These are phyloP conservation scores for Xyrichtys novacula DNA, from an alignment of 2,797 vertebrate species.

Conservation along the genomic window DNA sequence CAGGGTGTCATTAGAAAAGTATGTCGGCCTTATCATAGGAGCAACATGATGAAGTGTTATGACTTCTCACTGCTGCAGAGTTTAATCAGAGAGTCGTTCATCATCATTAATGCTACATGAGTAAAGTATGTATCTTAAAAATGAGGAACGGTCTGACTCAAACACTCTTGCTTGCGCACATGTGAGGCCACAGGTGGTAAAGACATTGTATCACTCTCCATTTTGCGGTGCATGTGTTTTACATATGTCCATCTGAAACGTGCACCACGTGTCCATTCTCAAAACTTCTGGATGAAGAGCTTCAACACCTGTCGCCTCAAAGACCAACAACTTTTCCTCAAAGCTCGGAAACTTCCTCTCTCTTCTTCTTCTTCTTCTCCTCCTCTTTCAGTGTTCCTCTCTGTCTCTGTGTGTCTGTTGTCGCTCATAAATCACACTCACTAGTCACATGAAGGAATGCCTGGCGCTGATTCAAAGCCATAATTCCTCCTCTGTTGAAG, in stretches of 20 bases:
- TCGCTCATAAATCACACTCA: constrained; percentile 72
- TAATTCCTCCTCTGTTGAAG: constrained; percentile 54
- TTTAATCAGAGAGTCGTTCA: constrained; percentile 33
- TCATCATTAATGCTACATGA: constrained; percentile 45
- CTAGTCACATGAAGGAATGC: constrained; percentile 70
- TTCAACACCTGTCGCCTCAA: constrained; percentile 67
- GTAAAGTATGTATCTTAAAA: constrained; percentile 5
- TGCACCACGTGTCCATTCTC: constrained; percentile 23
- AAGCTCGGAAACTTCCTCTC: constrained; percentile 53
- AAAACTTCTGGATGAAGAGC: constrained; percentile 38
- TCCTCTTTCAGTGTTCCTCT: constrained; percentile 3
- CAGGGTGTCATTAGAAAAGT: constrained; percentile 29
- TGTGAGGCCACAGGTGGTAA: constrained; percentile 43
- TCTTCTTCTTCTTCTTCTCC: constrained; percentile 32
- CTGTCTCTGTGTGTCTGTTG: constrained; percentile 49
- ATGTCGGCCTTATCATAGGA: constrained; percentile 47
- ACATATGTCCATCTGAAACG: constrained; percentile 14
- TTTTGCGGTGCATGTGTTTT: constrained; percentile 26
- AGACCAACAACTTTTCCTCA: constrained; percentile 54
- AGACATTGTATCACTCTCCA: constrained; percentile 23
- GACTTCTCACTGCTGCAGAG: constrained; percentile 16
- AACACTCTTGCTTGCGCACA: constrained; percentile 13
- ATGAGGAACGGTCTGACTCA: not conserved
- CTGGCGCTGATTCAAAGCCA: constrained; percentile 68
- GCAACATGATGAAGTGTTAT: constrained; percentile 26